Conservation (phyloP, 2,888 invertebrate species). For the Hartigia nigra region DNA sequence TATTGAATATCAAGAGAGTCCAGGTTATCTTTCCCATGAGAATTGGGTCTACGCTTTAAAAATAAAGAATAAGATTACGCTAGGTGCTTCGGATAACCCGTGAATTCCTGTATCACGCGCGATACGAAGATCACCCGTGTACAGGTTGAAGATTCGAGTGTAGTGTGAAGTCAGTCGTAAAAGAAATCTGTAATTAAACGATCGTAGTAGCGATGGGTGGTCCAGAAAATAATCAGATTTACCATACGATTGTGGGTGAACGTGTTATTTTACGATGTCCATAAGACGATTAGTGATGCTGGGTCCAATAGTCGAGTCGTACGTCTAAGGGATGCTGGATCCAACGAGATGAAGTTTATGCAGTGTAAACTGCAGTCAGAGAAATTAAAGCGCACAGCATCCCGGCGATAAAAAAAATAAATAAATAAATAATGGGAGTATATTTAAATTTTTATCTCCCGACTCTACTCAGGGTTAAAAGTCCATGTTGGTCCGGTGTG, state of each 20-base stretch:
- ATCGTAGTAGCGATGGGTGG: background rate
- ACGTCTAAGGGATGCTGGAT: background rate
- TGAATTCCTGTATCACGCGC: background rate
- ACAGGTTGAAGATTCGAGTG: background rate
- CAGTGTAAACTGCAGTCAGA: background rate
- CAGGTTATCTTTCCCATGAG: background rate
- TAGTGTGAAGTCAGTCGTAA: background rate
- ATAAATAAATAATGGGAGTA: no score
- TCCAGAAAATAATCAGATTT: background rate
- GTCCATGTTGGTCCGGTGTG: background rate
- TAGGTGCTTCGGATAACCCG: background rate
- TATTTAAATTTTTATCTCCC: background rate
- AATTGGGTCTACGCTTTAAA: background rate
- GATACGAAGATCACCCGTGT: background rate
- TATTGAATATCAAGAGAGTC: constrained; percentile 36
- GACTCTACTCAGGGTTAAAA: background rate
- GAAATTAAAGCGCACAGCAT: background rate
- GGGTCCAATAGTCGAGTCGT: background rate
- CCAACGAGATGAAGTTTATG: background rate
- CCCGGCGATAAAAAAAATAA: background rate
- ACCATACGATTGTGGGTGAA: background rate
- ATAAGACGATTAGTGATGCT: background rate
- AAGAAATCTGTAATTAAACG: background rate
- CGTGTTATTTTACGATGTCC: background rate
- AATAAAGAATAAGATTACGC: background rate